These are phyloP conservation scores for Salvator merianae DNA, from an alignment of 2,113 vertebrate species.

Conservation along the genomic window DNA sequence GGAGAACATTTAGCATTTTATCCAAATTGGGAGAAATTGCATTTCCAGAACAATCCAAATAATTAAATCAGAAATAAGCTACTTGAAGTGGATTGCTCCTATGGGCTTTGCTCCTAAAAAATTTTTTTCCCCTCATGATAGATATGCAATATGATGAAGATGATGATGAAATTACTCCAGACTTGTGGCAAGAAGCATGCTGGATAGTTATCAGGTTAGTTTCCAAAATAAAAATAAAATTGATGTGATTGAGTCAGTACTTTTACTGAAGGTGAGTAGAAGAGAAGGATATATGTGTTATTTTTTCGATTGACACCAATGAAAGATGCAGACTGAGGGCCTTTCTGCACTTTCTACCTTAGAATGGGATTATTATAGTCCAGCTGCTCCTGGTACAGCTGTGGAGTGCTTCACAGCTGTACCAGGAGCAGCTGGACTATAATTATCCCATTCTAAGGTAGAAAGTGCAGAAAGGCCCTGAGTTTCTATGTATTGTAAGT, in stretches of 20 bases:
- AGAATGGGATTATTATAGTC: too few species aligned
- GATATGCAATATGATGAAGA: constrained; percentile 98
- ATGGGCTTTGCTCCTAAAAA: background rate
- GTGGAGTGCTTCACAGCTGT: too few species aligned
- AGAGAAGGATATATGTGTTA: background rate
- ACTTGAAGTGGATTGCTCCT: background rate
- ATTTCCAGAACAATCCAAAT: too few species aligned
- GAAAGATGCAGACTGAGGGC: background rate
- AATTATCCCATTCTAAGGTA: too few species aligned
- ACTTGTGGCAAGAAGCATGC: constrained; percentile 97
- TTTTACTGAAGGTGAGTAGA: background rate
- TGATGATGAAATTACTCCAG: constrained; percentile 97
- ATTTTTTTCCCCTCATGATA: constrained; percentile 45
- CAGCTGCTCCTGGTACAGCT: too few species aligned
- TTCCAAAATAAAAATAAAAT: fast-evolving
- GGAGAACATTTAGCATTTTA: too few species aligned
- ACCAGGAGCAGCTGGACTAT: too few species aligned
- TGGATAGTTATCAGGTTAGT: constrained; percentile 98
- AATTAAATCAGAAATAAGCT: background rate
- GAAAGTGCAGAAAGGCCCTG: too few species aligned
- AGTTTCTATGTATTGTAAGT: background rate
- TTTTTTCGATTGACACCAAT: background rate
- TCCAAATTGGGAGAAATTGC: too few species aligned
- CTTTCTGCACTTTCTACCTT: too few species aligned
- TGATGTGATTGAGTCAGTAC: background rate